Conservation (phyloP, 1,140 invertebrate species). For the Maniola jurtina region DNA sequence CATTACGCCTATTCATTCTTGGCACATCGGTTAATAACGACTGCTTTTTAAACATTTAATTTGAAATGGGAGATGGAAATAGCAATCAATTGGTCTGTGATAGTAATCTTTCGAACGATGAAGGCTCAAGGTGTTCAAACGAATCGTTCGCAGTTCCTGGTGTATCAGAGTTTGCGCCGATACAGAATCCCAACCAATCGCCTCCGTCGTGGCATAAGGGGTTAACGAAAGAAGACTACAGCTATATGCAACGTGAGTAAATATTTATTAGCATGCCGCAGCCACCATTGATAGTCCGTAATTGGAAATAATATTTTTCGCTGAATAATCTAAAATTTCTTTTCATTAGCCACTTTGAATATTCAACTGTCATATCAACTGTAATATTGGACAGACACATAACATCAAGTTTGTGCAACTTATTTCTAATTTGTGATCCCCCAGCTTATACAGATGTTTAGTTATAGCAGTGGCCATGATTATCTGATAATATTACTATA, state of each 20-base stretch:
- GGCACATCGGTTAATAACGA: slow-evolving; percentile 63
- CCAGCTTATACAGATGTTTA: no score
- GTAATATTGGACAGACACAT: no score
- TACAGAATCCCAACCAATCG: slow-evolving; percentile 72
- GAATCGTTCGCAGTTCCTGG: slow-evolving; percentile 84
- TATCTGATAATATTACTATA: no score
- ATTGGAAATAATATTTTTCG: no score
- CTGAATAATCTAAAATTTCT: no score
- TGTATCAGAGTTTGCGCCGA: slow-evolving; percentile 84
- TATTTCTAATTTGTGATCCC: no score
- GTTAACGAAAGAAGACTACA: slow-evolving; percentile 83
- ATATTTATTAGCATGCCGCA: neutral
- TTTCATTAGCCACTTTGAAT: no score
- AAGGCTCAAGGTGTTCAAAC: slow-evolving; percentile 51
- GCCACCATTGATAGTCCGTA: no score
- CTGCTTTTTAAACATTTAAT: slow-evolving; percentile 57
- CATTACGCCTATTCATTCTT: slow-evolving; percentile 41
- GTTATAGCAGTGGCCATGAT: no score
- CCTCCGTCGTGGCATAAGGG: slow-evolving; percentile 80
- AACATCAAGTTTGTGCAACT: no score
- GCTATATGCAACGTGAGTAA: slow-evolving; percentile 85
- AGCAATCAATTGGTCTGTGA: no score
- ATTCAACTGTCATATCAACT: no score
- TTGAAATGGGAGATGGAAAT: slow-evolving; percentile 60
- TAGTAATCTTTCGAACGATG: slow-evolving; percentile 47